A percentile compares a stretch with the other conserved stretches of the same genome.
Conservation (phyloP, 2,113 vertebrate species). For the Psephotus haematonotus region DNA sequence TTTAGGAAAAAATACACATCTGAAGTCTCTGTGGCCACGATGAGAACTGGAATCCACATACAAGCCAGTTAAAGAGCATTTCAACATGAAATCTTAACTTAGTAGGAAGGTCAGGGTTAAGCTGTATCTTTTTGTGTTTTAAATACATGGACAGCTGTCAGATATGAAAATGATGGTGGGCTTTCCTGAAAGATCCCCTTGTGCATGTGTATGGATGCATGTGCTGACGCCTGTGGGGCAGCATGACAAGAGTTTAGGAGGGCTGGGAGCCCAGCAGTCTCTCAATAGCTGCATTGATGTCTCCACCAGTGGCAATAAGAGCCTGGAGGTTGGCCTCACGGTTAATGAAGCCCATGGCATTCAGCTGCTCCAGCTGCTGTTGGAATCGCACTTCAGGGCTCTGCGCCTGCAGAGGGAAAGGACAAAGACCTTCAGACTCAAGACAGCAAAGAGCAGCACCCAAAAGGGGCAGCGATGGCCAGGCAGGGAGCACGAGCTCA, state of each 20-base stretch:
- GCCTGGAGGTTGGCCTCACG: conserved; percentile 84
- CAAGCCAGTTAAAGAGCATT: conserved; percentile 63
- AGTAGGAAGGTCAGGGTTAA: conserved; percentile 58
- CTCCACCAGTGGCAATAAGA: conserved; percentile 81
- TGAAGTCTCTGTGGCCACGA: conserved; percentile 66
- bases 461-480: rapidly evolving
- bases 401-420: conserved; percentile 77
- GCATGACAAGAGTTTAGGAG: conserved; percentile 65
- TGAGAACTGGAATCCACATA: conserved; percentile 69
- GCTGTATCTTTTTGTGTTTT: conserved; percentile 61
- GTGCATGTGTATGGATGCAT: conserved; percentile 42
- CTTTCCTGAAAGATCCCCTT: conserved; percentile 55
- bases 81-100: conserved; percentile 67
- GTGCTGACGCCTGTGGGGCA: conserved; percentile 3
- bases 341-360: conserved; percentile 86
- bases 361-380: conserved; percentile 88
- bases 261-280: conserved; percentile 85
- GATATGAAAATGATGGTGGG: conserved; percentile 43
- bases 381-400: conserved; percentile 95
- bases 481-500: background rate
- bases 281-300: conserved; percentile 85
- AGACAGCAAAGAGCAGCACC: background rate
- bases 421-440: background rate
- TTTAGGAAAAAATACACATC: conserved; percentile 62
- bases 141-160: conserved; percentile 49